These are phyloP conservation scores for Drosophila kepulauana DNA, from an alignment of 1,140 invertebrate genomes.

Conservation along the genomic window DNA sequence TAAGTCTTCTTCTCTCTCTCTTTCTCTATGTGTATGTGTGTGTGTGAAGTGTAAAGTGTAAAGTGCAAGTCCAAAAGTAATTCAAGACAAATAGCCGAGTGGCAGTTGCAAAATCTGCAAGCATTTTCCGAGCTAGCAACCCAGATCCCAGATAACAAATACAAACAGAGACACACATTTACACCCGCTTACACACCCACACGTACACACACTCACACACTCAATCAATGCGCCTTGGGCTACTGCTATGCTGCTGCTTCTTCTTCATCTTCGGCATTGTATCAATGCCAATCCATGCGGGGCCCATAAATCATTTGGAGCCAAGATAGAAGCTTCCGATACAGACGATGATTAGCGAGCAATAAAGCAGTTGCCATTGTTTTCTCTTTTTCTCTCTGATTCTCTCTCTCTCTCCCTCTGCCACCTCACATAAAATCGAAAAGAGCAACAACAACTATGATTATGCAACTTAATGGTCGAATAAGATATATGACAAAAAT, in stretches of 20 bases:
- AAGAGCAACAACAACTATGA: conserved; percentile 19
- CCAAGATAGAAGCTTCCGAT: conserved; percentile 52
- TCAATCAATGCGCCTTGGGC: neutral
- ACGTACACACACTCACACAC: conserved; percentile 25
- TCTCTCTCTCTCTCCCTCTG: neutral
- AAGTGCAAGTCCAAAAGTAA: conserved; percentile 52
- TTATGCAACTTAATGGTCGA: conserved; percentile 45
- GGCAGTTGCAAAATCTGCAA: conserved; percentile 49
- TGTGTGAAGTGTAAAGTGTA: conserved; percentile 15
- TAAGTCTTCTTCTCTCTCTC: neutral
- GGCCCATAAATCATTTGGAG: conserved; percentile 54
- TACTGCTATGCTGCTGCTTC: neutral
- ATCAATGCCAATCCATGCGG: conserved; percentile 55
- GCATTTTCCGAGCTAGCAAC: conserved; percentile 26
- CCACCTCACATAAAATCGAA: neutral
- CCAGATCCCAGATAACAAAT: conserved; percentile 28
- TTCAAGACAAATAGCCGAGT: conserved; percentile 53
- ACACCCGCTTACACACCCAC: neutral
- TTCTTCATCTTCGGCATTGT: conserved; percentile 34
- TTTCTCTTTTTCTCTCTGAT: conserved; percentile 11
- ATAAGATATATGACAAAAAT: conserved; percentile 40
- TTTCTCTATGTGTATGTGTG: conserved; percentile 4
- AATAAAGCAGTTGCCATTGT: conserved; percentile 42
- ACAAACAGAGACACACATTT: conserved; percentile 1
- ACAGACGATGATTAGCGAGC: conserved; percentile 52